Base-by-base conservation (phyloP, 2,888 invertebrate genomes). In the Eilema sororculum region DNA sequence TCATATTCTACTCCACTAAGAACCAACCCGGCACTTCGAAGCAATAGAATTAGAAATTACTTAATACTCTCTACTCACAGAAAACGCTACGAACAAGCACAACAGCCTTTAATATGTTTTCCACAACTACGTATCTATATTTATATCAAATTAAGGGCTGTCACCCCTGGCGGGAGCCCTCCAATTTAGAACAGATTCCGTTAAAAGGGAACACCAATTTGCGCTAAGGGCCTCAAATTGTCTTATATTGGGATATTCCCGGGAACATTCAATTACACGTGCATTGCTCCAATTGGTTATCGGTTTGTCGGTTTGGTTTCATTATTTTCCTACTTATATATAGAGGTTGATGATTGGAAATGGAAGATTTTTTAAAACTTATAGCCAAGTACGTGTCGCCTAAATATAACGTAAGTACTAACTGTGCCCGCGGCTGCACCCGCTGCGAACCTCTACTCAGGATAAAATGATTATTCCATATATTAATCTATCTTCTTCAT, bases 121-220 rank as follows among this genome's bases (percentile, higher is more conserved):
- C 63, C 41, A 67, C 64, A 52, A 59, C 28, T 68, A 72, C 69
- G 64, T 68, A 78, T 56, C 24, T 76, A 78, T 78, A 81, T 83
- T 83, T 82, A 77, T 81, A 86, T 87, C 79, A 82, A 87, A 87
- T 87, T 83, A 87, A 85, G 86, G 86, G 80, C 76, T 77, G 73
- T 65, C 74, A 75, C 72, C 78, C 81, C 68, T 66, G 68, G 76
- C 83, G 57, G 82, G 85, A 84, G 79, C 87, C 82, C 82, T 83
- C 83, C 89, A 90, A 91, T 91, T 90, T 90, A 81, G 86, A 84
- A 87, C 87, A 86, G 86, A 87, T 88, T 85, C 81, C 84, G 81
- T 82, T 85, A 86, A 89, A 87, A 88, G 88, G 89, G 87, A 83
- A 82, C 82, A 80, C 83, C 90, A 90, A 90, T 91, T 90, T 89